Percentiles rank a stretch among this genome's conserved stretches.
Conservation (phyloP, 1,140 invertebrate species). For the Pogonomyrmex barbatus region DNA sequence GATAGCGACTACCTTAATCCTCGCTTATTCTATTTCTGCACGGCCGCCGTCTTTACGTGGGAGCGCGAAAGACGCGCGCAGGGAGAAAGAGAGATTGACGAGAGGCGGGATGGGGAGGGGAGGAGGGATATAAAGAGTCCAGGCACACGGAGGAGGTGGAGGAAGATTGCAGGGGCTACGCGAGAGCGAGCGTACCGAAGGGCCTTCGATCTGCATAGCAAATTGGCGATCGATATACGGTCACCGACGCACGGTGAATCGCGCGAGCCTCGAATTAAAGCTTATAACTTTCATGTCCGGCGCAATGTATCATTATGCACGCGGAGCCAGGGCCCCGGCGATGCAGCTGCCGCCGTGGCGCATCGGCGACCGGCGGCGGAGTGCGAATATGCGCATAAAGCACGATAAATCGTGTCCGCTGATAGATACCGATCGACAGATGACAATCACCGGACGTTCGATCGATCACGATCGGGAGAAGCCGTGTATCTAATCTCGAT, state of each 20-base stretch:
- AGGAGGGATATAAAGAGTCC: not conserved
- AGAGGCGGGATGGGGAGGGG: not conserved
- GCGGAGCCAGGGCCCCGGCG: slow-evolving; percentile 43
- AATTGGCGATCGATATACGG: slow-evolving; percentile 77
- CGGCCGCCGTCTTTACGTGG: slow-evolving; percentile 51
- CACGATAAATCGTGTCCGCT: slow-evolving; percentile 68
- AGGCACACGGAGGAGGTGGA: not conserved
- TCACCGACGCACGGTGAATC: slow-evolving; percentile 69
- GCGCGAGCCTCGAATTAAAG: slow-evolving; percentile 78
- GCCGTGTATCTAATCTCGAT: not conserved
- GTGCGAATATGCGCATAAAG: slow-evolving; percentile 70
- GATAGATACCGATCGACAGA: slow-evolving; percentile 63
- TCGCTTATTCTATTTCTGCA: slow-evolving; percentile 73
- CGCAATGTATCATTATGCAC: slow-evolving; percentile 78
- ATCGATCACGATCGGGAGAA: not conserved
- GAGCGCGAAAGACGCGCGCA: slow-evolving; percentile 36
- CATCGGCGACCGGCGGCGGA: slow-evolving; percentile 30
- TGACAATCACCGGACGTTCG: slow-evolving; percentile 48
- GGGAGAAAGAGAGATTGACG: slow-evolving; percentile 9
- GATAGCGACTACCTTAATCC: slow-evolving; percentile 74
- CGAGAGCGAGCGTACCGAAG: slow-evolving; percentile 66
- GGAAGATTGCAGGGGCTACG: slow-evolving; percentile 73
- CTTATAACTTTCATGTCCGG: slow-evolving; percentile 78
- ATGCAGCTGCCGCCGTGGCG: slow-evolving; percentile 69
- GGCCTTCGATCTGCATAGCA: slow-evolving; percentile 77